Percentiles rank a stretch among this genome's conserved stretches.
Conservation (phyloP, 30 jellyfish, hydroid and myxozoan species). For the Chrysaora quinquecirrha region DNA sequence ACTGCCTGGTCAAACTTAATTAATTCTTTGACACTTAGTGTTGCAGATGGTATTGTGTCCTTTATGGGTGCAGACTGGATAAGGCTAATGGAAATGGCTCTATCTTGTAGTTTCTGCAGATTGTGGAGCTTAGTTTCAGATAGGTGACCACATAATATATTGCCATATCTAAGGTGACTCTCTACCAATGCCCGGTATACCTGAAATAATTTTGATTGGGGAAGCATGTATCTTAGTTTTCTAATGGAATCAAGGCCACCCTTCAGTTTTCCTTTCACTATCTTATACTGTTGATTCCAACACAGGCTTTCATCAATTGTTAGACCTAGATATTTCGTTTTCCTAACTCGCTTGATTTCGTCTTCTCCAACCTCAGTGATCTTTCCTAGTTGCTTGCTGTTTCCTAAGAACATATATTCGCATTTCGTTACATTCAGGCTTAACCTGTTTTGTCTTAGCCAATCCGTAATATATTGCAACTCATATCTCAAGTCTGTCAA, state of each 20-base stretch:
- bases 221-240: constrained; percentile 36
- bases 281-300: constrained; percentile 36
- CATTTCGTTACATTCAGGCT: constrained; percentile 12
- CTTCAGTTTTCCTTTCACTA: constrained; percentile 13
- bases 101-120: constrained; percentile 25
- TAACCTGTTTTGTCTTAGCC: background rate
- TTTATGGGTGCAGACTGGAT: constrained; percentile 28
- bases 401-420: constrained; percentile 2
- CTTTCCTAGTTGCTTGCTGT: constrained; percentile 22
- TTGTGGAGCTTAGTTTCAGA: constrained; percentile 7
- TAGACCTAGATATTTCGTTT: constrained; percentile 47
- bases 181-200: constrained; percentile 37
- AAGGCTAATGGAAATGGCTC: constrained; percentile 36
- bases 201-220: constrained; percentile 19
- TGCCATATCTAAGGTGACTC: constrained; percentile 27
- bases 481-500: constrained; percentile 4
- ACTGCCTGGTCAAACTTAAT: constrained; percentile 26
- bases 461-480: background rate
- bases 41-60: constrained; percentile 28
- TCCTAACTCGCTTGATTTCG: constrained; percentile 29
- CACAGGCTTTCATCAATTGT: constrained; percentile 24
- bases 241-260: constrained; percentile 31
- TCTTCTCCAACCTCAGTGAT: constrained; percentile 25
- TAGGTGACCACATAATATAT: constrained; percentile 16
- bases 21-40: background rate